Evolutionary conservation across 2,113 vertebrate genomes (phyloP).

Genomic region (Psilopsiagon aymara): DNA sequence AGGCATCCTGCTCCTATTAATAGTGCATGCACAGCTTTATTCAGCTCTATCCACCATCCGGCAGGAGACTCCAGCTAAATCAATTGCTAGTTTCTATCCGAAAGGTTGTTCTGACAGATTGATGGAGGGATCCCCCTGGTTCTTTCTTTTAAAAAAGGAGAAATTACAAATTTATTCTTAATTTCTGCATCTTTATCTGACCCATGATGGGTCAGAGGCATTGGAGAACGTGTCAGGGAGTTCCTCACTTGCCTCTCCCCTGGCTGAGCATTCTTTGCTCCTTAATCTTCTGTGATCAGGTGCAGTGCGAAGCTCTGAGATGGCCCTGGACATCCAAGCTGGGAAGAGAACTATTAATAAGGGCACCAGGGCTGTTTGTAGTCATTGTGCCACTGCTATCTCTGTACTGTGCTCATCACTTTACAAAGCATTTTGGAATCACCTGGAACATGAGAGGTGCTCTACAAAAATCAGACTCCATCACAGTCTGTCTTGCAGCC

Average conservation of each 20-base stretch:
- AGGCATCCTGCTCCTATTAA: constrained; percentile 42
- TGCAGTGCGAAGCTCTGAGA: background rate
- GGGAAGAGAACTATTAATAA: background rate
- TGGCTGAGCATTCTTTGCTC: background rate
- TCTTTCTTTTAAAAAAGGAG: background rate
- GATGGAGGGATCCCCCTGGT: background rate
- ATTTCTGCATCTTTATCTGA: background rate
- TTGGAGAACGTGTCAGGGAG: background rate
- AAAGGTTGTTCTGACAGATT: background rate
- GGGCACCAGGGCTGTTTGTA: background rate
- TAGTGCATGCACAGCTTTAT: constrained; percentile 35
- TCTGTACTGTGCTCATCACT: background rate
- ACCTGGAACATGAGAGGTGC: background rate
- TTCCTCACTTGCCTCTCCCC: background rate
- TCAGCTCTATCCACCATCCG: constrained; percentile 12
- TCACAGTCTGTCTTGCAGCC: background rate
- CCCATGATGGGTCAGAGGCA: background rate
- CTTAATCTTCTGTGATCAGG: background rate
- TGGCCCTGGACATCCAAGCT: background rate
- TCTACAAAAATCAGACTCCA: background rate
- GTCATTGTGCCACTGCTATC: background rate
- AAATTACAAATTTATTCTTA: background rate
- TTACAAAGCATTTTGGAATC: constrained; percentile 1
- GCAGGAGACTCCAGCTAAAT: background rate
- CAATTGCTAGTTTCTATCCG: background rate